These are phyloP conservation scores for Manis pentadactyla DNA, from an alignment of 2,797 vertebrate genomes.

Conservation along the genomic window DNA sequence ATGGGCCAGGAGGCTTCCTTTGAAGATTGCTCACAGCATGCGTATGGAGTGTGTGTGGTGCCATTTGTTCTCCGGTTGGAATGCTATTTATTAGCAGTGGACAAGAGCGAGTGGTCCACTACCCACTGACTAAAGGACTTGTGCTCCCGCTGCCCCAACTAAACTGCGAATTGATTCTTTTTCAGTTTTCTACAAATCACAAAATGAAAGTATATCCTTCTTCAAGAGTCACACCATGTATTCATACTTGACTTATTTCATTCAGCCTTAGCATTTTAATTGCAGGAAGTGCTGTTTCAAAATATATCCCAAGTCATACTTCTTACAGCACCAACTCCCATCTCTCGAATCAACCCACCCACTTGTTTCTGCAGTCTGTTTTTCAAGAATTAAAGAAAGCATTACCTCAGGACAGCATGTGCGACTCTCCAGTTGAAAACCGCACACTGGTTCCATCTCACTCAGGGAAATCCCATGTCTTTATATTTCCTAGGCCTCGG, in stretches of 20 bases:
- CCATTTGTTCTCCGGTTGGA: not conserved
- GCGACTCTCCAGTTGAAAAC: not conserved
- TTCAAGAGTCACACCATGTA: not conserved
- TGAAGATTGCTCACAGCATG: not conserved
- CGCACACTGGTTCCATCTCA: not conserved
- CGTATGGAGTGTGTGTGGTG: not conserved
- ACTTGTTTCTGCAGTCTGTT: not conserved
- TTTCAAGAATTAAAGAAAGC: not conserved
- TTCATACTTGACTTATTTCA: not conserved
- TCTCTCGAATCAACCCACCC: fast-evolving
- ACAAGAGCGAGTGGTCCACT: not conserved
- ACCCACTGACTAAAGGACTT: not conserved
- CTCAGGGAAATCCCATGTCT: not conserved
- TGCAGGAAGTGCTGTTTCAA: not conserved
- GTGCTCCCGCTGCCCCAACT: not conserved
- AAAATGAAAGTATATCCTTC: no score
- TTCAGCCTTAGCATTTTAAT: not conserved
- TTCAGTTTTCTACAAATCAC: not conserved
- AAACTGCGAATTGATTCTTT: not conserved
- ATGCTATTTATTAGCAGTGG: not conserved
- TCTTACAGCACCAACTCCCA: not conserved
- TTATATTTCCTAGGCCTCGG: not conserved
- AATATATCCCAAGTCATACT: not conserved
- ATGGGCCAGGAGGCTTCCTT: not conserved
- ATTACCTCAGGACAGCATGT: not conserved